These are phyloP conservation scores for Amphiprion clarkii DNA, from an alignment of 2,797 vertebrate species.

Conservation along the genomic window DNA sequence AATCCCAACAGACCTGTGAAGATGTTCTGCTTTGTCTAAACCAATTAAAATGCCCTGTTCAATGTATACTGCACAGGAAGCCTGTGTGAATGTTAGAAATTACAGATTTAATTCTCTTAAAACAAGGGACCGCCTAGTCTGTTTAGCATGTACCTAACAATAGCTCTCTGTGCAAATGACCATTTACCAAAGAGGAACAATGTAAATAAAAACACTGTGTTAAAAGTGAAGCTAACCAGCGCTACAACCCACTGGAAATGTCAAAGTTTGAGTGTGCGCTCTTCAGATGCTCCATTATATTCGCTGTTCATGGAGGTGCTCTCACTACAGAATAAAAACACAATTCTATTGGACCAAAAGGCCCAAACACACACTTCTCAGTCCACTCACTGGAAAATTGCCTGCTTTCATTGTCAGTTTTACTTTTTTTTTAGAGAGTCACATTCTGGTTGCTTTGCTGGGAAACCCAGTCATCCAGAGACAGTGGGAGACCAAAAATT, in stretches of 20 bases:
- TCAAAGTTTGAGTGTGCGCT: constrained; percentile 49
- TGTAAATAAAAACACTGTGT: constrained; percentile 16
- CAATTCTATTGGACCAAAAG: constrained; percentile 24
- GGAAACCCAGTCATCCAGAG: constrained; percentile 22
- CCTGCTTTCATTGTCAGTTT: constrained; percentile 41
- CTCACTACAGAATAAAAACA: constrained; percentile 36
- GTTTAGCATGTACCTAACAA: not conserved
- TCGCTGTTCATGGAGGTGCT: constrained; percentile 38
- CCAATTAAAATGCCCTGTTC: not conserved
- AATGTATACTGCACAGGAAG: not conserved
- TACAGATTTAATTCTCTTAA: not conserved
- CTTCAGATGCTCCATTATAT: constrained; percentile 49
- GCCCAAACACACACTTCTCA: constrained; percentile 37
- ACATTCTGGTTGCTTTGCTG: constrained; percentile 8
- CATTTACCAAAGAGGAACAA: not conserved
- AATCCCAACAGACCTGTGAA: not conserved
- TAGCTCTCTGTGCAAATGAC: not conserved
- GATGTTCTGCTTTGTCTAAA: not conserved
- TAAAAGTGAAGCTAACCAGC: constrained; percentile 2
- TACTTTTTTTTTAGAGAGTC: constrained; percentile 16
- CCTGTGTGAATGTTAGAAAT: not conserved
- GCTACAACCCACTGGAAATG: constrained; percentile 32
- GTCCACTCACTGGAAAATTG: constrained; percentile 40
- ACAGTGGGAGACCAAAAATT: not conserved
- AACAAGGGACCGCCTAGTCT: not conserved